Percentiles rank a stretch among this genome's conserved stretches.
phyloP scores from a whole-genome alignment of 2,888 invertebrate species.

The Petrolisthes cinctipes region DNA sequence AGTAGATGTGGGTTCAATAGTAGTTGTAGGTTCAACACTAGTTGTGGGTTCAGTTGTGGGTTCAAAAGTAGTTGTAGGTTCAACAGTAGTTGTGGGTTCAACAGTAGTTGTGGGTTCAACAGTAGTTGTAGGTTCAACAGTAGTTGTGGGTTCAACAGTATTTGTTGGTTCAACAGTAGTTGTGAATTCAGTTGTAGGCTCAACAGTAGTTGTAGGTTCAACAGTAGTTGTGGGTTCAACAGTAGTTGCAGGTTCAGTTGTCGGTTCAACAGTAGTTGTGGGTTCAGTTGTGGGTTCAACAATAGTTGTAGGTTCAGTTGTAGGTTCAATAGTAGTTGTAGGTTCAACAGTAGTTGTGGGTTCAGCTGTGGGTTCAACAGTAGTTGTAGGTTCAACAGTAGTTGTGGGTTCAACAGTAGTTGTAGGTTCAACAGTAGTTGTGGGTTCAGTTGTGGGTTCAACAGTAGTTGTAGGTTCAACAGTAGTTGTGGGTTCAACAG shows the following conservation, averaged over 20 bases:
- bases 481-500: constrained; percentile 10
- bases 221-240: constrained; percentile 2
- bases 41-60: constrained; percentile 9
- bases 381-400: constrained; percentile 12
- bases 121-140: constrained; percentile 2
- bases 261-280: neutral
- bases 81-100: constrained; percentile 2
- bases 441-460: constrained; percentile 24
- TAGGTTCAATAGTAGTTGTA: constrained; percentile 5
- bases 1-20: constrained; percentile 8
- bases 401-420: constrained; percentile 1
- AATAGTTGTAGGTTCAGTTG: constrained; percentile 14
- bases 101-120: constrained; percentile 4
- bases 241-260: constrained; percentile 15
- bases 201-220: constrained; percentile 17
- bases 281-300: constrained; percentile 16
- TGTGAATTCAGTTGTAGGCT: neutral
- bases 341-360: constrained; percentile 8
- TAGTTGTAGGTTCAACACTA: constrained; percentile 4
- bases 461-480: constrained; percentile 2
- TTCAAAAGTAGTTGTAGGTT: neutral
- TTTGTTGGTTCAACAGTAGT: constrained; percentile 2
- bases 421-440: neutral
- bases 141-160: constrained; percentile 2
- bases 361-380: constrained; percentile 9